These are phyloP conservation scores for Drosophila tani DNA, from an alignment of 1,140 invertebrate species.

Conservation along the genomic window DNA sequence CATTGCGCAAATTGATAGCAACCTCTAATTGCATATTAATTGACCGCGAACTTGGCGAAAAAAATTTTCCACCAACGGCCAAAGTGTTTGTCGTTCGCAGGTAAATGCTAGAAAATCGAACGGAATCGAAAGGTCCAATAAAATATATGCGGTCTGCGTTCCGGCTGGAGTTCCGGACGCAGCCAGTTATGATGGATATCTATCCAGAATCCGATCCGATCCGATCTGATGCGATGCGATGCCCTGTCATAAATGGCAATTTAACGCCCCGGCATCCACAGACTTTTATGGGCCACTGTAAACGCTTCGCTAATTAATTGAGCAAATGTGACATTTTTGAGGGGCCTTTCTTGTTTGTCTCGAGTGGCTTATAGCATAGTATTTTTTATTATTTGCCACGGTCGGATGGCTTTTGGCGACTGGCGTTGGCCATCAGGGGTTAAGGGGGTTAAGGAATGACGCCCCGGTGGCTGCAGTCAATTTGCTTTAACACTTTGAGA, in stretches of 20 bases:
- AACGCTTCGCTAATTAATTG: slow-evolving; percentile 47
- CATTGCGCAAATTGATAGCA: slow-evolving; percentile 46
- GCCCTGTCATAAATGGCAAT: slow-evolving; percentile 44
- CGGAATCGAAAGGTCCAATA: slow-evolving; percentile 13
- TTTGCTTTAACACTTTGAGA: slow-evolving; percentile 57
- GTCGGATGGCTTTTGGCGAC: slow-evolving; percentile 34
- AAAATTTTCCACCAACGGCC: slow-evolving; percentile 51
- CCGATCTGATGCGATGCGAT: neutral
- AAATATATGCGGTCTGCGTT: slow-evolving; percentile 4
- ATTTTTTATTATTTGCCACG: slow-evolving; percentile 30
- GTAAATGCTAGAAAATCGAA: slow-evolving; percentile 50
- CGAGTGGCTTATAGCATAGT: slow-evolving; percentile 17
- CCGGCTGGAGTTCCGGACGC: slow-evolving; percentile 4
- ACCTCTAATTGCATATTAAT: slow-evolving; percentile 56
- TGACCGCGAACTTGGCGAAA: slow-evolving; percentile 36
- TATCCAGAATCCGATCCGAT: slow-evolving; percentile 4
- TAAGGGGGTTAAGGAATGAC: slow-evolving; percentile 38
- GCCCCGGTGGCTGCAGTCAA: slow-evolving; percentile 28
- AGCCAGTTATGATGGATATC: slow-evolving; percentile 34
- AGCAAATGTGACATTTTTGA: slow-evolving; percentile 52
- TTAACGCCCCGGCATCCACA: slow-evolving; percentile 38
- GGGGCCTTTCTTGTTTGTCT: slow-evolving; percentile 27
- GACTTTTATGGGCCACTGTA: slow-evolving; percentile 52
- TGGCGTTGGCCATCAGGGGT: slow-evolving; percentile 17
- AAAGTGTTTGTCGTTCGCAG: slow-evolving; percentile 38